Evolutionary conservation across 2,888 invertebrate genomes (phyloP).

Genomic region (Euplagia quadripunctaria): DNA sequence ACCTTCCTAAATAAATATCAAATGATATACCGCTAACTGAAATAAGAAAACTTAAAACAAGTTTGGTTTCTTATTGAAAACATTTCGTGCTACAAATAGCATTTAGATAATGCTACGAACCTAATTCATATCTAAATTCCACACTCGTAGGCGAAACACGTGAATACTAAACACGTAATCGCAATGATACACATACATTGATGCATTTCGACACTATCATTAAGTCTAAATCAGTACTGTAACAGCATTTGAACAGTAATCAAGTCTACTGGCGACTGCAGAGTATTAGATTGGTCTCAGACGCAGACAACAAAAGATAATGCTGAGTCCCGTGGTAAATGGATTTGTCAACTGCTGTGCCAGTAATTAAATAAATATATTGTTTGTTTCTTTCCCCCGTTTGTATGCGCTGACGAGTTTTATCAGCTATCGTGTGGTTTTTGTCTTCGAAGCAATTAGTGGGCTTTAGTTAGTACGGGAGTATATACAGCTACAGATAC

Average conservation of each 20-base stretch:
- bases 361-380: conserved; percentile 83
- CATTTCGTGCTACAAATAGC: conserved; percentile 40
- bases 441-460: conserved; percentile 40
- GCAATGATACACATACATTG: conserved; percentile 48
- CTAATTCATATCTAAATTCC: conserved; percentile 39
- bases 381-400: conserved; percentile 62
- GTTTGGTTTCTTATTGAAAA: conserved; percentile 34
- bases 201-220: conserved; percentile 58
- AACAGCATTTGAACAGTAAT: conserved; percentile 75
- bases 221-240: conserved; percentile 62
- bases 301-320: conserved; percentile 84
- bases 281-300: conserved; percentile 83
- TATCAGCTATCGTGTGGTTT: conserved; percentile 55
- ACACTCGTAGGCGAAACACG: conserved; percentile 38
- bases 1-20: not conserved
- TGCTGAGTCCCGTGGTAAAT: conserved; percentile 74
- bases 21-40: conserved; percentile 3
- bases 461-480: conserved; percentile 11
- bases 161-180: conserved; percentile 52
- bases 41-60: conserved; percentile 1
- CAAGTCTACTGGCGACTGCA: conserved; percentile 72
- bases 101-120: conserved; percentile 33
- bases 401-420: conserved; percentile 61
- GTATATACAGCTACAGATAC: conserved; percentile 21
- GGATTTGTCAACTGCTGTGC: conserved; percentile 83